Conservation (phyloP, 1,140 invertebrate species). For the Zaprionus gabonicus region DNA sequence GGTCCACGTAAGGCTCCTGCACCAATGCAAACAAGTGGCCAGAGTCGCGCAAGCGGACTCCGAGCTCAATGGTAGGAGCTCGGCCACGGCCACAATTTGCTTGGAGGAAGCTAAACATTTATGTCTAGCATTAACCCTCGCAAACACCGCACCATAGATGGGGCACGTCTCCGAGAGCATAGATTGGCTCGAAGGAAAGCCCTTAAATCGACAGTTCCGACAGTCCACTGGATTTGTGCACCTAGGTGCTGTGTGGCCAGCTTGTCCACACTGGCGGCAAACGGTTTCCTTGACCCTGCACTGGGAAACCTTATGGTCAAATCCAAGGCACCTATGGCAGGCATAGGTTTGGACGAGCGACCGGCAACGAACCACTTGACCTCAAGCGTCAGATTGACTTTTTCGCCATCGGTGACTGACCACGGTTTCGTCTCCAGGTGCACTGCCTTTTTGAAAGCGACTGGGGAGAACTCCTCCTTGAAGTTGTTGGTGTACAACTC, state of each 20-base stretch:
- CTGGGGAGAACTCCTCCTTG: background rate
- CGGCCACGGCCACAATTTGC: background rate
- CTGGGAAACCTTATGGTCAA: slow-evolving; percentile 24
- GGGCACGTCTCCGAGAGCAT: no score
- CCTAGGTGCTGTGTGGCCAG: slow-evolving; percentile 8
- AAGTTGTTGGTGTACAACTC: slow-evolving; percentile 2
- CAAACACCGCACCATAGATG: no score
- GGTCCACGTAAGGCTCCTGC: background rate
- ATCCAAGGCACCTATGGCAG: slow-evolving; percentile 17
- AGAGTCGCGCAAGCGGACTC: slow-evolving; percentile 2
- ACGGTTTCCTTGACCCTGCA: slow-evolving; percentile 24
- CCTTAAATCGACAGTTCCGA: no score
- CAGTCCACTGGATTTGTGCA: background rate
- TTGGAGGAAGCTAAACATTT: no score
- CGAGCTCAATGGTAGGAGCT: slow-evolving; percentile 15
- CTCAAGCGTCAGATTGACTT: slow-evolving; percentile 9
- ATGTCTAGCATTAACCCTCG: no score
- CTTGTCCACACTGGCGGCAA: slow-evolving; percentile 16
- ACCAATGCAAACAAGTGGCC: background rate
- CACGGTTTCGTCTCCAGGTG: slow-evolving; percentile 9
- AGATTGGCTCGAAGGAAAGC: no score
- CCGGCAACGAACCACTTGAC: slow-evolving; percentile 28
- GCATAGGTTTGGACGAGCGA: slow-evolving; percentile 1
- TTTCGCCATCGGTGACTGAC: background rate
- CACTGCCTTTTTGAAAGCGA: background rate